Evolutionary conservation across 2,797 vertebrate genomes (phyloP).

Genomic region (Cheirogaleus major): DNA sequence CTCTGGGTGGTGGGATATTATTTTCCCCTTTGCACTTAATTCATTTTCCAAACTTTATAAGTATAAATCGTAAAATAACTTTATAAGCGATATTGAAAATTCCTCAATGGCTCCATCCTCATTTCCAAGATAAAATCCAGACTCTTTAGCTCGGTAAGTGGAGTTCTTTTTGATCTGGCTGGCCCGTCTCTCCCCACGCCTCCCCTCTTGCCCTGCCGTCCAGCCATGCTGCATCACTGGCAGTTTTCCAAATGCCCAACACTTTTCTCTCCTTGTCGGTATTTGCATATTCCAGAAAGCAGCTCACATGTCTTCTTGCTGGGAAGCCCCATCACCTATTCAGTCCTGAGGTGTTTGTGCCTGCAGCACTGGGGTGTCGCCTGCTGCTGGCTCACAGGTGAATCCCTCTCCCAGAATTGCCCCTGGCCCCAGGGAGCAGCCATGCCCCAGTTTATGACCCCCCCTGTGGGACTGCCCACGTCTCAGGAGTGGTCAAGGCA

Average conservation of each 20-base stretch:
- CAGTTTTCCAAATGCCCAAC: background rate
- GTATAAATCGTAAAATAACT: background rate
- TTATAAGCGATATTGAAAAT: background rate
- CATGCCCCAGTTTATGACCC: background rate
- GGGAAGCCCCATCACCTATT: background rate
- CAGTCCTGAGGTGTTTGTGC: background rate
- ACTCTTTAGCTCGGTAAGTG: background rate
- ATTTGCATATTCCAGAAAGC: background rate
- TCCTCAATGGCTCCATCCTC: background rate
- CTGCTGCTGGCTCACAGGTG: background rate
- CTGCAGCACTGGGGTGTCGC: no score
- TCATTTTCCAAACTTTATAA: background rate
- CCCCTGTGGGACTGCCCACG: background rate
- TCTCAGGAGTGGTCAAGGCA: background rate
- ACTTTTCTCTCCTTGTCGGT: background rate
- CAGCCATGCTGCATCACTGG: background rate
- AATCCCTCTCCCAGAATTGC: background rate
- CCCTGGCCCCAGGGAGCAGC: background rate
- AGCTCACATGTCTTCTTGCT: background rate
- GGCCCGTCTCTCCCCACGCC: no score
- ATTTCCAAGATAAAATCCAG: constrained; percentile 29
- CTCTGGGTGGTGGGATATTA: constrained; percentile 1
- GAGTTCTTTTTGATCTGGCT: background rate
- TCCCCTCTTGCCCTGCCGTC: background rate
- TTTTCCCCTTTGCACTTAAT: constrained; percentile 39